Evolutionary conservation across 2,888 invertebrate genomes (phyloP).

Genomic region (Norana najaformis): DNA sequence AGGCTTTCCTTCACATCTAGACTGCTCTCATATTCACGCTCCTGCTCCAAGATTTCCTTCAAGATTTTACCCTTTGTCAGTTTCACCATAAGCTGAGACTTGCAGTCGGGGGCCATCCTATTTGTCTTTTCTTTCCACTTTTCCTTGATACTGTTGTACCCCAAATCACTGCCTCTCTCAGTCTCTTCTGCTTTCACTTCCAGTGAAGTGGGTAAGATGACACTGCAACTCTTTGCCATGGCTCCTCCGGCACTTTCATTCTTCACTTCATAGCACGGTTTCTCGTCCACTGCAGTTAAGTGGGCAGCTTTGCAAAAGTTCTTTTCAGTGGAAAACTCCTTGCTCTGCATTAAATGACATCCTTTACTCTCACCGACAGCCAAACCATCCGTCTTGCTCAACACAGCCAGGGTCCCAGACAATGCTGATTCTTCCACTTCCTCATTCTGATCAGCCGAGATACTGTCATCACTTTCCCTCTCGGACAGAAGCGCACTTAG

Average conservation of each 20-base stretch:
- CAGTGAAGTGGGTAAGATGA: background rate
- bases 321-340: background rate
- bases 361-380: background rate
- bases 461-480: background rate
- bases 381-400: background rate
- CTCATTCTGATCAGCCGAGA: background rate
- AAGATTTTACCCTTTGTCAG: background rate
- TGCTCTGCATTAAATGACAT: background rate
- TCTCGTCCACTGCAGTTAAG: background rate
- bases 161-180: background rate
- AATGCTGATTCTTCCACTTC: background rate
- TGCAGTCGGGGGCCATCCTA: background rate
- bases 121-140: slow-evolving; percentile 13
- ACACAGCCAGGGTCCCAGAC: background rate
- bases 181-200: background rate
- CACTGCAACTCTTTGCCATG: background rate
- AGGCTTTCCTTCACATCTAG: background rate
- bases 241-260: background rate
- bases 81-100: slow-evolving; percentile 13
- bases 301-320: background rate
- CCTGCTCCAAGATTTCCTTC: slow-evolving; percentile 1
- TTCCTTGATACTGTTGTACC: background rate
- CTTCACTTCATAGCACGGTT: background rate
- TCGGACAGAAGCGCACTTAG: background rate
- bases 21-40: slow-evolving; percentile 5